Percentiles rank a stretch among this genome's conserved stretches.
phyloP scores from a whole-genome alignment of 2,113 vertebrate species.

The Paracanthobrama guichenoti region DNA sequence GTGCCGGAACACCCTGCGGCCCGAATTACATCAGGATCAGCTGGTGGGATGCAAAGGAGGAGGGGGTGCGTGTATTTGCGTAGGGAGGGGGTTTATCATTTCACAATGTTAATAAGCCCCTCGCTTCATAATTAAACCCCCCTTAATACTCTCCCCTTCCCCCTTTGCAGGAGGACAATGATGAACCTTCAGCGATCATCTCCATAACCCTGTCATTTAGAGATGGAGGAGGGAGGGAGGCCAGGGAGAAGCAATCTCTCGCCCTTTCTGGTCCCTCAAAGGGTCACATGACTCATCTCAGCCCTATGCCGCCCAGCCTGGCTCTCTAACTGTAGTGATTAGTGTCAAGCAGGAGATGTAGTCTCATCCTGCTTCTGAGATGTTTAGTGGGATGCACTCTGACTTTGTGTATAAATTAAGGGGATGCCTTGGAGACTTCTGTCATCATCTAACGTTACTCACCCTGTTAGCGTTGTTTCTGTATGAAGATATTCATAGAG shows the following conservation, averaged over 20 bases:
- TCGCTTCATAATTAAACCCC: constrained; percentile 55
- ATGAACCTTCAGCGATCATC: constrained; percentile 46
- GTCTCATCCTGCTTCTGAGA: constrained; percentile 29
- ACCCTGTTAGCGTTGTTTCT: neutral
- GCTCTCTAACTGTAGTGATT: constrained; percentile 53
- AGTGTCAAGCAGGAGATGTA: constrained; percentile 53
- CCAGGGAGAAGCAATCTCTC: constrained; percentile 17
- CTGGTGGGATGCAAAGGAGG: constrained; percentile 49
- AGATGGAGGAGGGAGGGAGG: constrained; percentile 24
- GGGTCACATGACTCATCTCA: constrained; percentile 50
- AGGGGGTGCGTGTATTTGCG: constrained; percentile 8
- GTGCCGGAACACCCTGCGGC: constrained; percentile 45
- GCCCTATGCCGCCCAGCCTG: constrained; percentile 22
- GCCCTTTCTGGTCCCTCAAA: constrained; percentile 17
- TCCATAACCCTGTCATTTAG: constrained; percentile 45
- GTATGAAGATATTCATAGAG: neutral
- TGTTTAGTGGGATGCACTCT: constrained; percentile 29
- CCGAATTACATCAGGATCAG: constrained; percentile 62
- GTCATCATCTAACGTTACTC: neutral
- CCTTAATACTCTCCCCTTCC: constrained; percentile 45
- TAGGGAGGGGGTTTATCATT: constrained; percentile 36
- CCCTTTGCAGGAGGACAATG: constrained; percentile 41
- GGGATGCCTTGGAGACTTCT: constrained; percentile 4
- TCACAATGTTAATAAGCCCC: constrained; percentile 48
- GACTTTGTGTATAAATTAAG: constrained; percentile 10